phyloP scores from a whole-genome alignment of 2,113 vertebrate genomes.

The Odocoileus virginianus region DNA sequence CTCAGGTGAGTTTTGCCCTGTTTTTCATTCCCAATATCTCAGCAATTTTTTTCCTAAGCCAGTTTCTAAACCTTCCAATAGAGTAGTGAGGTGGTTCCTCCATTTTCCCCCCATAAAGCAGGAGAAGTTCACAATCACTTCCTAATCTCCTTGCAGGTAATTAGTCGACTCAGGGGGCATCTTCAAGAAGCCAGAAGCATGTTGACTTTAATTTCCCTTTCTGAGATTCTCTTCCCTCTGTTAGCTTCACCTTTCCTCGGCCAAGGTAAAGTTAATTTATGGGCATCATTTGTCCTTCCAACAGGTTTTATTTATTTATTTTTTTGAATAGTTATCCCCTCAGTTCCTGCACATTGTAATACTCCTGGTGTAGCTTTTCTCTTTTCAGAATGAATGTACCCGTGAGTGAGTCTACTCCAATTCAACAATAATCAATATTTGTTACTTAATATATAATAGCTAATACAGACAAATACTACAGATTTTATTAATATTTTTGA shows the following conservation, averaged over 20 bases:
- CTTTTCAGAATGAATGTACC: neutral
- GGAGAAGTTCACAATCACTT: neutral
- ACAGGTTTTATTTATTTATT: neutral
- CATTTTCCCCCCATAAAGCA: neutral
- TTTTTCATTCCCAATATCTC: neutral
- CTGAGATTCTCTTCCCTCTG: neutral
- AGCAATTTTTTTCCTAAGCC: neutral
- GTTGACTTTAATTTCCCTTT: slow-evolving; percentile 40
- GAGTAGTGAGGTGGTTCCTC: neutral
- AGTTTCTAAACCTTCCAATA: slow-evolving; percentile 17
- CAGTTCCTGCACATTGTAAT: neutral
- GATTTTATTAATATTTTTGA: neutral
- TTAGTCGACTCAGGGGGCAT: slow-evolving; percentile 18
- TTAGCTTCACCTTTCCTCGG: neutral
- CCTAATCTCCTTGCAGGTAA: neutral
- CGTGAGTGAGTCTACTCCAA: neutral
- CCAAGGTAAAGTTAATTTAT: slow-evolving; percentile 11
- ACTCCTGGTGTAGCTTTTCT: neutral
- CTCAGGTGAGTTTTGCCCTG: neutral
- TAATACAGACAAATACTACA: neutral
- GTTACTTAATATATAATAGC: neutral
- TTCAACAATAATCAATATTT: neutral
- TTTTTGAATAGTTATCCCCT: neutral
- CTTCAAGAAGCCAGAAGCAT: neutral
- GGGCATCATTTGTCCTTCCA: neutral